Evolutionary conservation across 2,797 vertebrate species (phyloP).

Genomic region (Lerista edwardsae): DNA sequence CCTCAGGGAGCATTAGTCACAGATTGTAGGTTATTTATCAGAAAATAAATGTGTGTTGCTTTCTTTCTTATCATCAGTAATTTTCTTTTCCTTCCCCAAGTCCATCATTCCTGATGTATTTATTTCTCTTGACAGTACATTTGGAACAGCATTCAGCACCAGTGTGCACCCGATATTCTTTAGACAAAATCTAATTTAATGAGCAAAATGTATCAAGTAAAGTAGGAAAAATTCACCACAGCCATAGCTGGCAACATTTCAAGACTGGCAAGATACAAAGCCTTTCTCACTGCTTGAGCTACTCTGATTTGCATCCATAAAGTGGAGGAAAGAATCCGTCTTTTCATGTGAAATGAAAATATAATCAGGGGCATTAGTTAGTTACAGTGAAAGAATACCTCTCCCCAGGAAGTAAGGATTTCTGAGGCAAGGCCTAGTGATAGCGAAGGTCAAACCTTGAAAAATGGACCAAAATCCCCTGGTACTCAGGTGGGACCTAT

Average conservation of each 20-base stretch:
- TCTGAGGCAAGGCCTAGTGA: no score
- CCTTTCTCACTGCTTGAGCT: slow-evolving; percentile 27
- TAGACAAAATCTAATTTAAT: slow-evolving; percentile 42
- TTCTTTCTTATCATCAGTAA: slow-evolving; percentile 37
- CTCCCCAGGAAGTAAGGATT: neutral
- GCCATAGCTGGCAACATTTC: neutral
- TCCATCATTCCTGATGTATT: slow-evolving; percentile 39
- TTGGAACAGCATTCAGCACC: slow-evolving; percentile 44
- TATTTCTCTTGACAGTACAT: slow-evolving; percentile 48
- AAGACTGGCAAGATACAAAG: slow-evolving; percentile 20
- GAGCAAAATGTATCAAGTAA: slow-evolving; percentile 36
- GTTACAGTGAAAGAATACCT: neutral
- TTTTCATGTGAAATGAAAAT: neutral
- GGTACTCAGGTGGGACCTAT: no score
- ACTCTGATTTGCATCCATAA: slow-evolving; percentile 12
- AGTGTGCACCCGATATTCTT: slow-evolving; percentile 43
- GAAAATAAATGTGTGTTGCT: slow-evolving; percentile 42
- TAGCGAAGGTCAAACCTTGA: no score
- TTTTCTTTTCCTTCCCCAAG: slow-evolving; percentile 15
- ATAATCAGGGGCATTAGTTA: neutral
- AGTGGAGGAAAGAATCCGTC: neutral
- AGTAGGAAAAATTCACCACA: neutral
- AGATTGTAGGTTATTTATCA: slow-evolving; percentile 46
- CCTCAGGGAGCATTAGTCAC: slow-evolving; percentile 17
- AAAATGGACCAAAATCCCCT: no score